Percentiles rank a stretch among this genome's conserved stretches.
Conservation (phyloP, 1,140 invertebrate genomes). For the Pantala flavescens region DNA sequence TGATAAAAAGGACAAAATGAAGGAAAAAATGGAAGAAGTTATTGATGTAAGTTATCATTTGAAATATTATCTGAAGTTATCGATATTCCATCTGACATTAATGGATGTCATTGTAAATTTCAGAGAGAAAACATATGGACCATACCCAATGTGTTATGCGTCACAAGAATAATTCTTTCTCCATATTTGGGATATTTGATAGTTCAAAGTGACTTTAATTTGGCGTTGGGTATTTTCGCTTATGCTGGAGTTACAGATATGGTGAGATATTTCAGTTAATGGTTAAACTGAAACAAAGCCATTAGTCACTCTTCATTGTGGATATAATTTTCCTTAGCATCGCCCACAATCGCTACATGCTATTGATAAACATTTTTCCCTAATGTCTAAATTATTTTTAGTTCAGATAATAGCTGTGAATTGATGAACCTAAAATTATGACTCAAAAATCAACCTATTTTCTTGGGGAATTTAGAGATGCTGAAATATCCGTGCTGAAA, state of each 20-base stretch:
- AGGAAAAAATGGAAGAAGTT: slow-evolving; percentile 53
- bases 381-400: too few species aligned
- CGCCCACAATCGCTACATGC: too few species aligned
- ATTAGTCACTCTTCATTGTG: background rate
- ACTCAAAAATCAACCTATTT: too few species aligned
- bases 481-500: too few species aligned
- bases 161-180: slow-evolving; percentile 68
- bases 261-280: slow-evolving; percentile 40
- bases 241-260: slow-evolving; percentile 75
- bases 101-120: slow-evolving; percentile 24
- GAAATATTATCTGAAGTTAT: slow-evolving; percentile 8
- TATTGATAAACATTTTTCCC: too few species aligned
- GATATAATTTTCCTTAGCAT: too few species aligned
- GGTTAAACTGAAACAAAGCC: background rate
- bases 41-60: slow-evolving; percentile 40
- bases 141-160: slow-evolving; percentile 81
- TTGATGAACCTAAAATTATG: too few species aligned
- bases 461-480: too few species aligned
- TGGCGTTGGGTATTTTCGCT: slow-evolving; percentile 60
- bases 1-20: slow-evolving; percentile 47
- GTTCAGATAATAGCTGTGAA: too few species aligned
- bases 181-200: slow-evolving; percentile 80
- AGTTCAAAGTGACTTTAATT: slow-evolving; percentile 58
- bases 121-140: slow-evolving; percentile 86
- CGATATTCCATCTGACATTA: background rate